phyloP scores from a whole-genome alignment of 92 coral and sea anemone genomes.

The Zoanthus gigantus region DNA sequence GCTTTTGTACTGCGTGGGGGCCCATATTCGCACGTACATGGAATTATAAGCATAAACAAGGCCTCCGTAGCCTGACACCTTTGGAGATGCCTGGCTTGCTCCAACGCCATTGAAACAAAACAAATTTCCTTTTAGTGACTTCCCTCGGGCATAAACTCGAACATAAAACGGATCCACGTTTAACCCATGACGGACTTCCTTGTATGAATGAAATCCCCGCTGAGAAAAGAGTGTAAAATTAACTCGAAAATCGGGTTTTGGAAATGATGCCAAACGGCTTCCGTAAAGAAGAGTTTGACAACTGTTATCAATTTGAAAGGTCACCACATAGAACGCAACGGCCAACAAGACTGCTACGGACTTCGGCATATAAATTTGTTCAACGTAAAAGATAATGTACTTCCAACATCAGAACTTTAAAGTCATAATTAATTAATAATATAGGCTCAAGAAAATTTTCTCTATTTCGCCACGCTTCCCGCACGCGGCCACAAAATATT shows the following conservation, averaged over 20 bases:
- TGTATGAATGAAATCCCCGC: constrained; percentile 79
- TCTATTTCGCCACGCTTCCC: constrained; percentile 42
- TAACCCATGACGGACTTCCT: constrained; percentile 88
- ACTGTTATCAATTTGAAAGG: constrained; percentile 27
- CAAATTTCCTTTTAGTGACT: constrained; percentile 62
- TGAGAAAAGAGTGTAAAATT: constrained; percentile 84
- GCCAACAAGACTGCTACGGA: constrained; percentile 52
- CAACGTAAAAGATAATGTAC: neutral
- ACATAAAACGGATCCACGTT: constrained; percentile 87
- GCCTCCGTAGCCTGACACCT: constrained; percentile 80
- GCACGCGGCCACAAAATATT: constrained; percentile 61
- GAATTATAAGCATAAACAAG: constrained; percentile 92
- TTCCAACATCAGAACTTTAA: constrained; percentile 21
- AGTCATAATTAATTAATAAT: constrained; percentile 42
- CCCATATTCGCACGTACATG: constrained; percentile 90
- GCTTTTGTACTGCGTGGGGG: constrained; percentile 71
- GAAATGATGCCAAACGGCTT: constrained; percentile 80
- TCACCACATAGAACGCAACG: constrained; percentile 38
- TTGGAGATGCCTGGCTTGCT: constrained; percentile 83
- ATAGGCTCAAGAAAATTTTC: neutral
- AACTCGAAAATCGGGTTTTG: constrained; percentile 85
- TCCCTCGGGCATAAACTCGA: constrained; percentile 91
- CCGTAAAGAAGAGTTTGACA: constrained; percentile 60
- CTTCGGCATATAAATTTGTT: constrained; percentile 37
- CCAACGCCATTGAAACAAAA: constrained; percentile 95